phyloP scores from a whole-genome alignment of 2,888 invertebrate genomes.

The Prenolepis imparis region DNA sequence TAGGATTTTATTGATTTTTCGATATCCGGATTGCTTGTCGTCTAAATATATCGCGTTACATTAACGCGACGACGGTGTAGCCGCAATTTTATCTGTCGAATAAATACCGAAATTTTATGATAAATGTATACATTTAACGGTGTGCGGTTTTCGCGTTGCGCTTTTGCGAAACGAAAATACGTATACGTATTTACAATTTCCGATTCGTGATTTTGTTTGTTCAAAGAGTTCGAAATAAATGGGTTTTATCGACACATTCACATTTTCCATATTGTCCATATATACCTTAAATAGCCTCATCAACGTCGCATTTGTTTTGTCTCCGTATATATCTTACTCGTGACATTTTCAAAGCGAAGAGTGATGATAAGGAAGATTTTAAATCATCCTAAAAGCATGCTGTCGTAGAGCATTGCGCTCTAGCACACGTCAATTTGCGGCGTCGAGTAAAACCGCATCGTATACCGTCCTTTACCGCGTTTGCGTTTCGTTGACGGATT shows the following conservation, averaged over 20 bases:
- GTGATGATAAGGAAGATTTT: constrained; percentile 55
- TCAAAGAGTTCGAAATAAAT: constrained; percentile 8
- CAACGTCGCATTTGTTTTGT: background rate
- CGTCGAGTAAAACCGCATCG: constrained; percentile 40
- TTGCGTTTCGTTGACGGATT: constrained; percentile 48
- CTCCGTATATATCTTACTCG: constrained; percentile 21
- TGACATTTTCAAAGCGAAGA: constrained; percentile 46
- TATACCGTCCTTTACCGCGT: constrained; percentile 41
- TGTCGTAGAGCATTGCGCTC: constrained; percentile 41
- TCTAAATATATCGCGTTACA: background rate
- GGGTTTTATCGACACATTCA: constrained; percentile 1
- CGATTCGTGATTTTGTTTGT: constrained; percentile 19
- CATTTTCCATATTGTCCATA: background rate
- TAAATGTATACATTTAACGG: constrained; percentile 4
- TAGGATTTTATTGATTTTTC: constrained; percentile 2
- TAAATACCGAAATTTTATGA: constrained; percentile 37
- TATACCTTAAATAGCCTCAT: no score
- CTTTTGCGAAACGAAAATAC: background rate
- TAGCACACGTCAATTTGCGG: constrained; percentile 51
- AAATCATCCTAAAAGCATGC: constrained; percentile 55
- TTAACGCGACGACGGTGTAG: constrained; percentile 2
- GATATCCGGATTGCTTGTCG: background rate
- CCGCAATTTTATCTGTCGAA: background rate
- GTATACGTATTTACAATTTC: background rate
- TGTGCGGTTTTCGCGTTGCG: background rate